Base-by-base conservation (phyloP, 2,888 invertebrate species). In the Antheraea yamamai region DNA sequence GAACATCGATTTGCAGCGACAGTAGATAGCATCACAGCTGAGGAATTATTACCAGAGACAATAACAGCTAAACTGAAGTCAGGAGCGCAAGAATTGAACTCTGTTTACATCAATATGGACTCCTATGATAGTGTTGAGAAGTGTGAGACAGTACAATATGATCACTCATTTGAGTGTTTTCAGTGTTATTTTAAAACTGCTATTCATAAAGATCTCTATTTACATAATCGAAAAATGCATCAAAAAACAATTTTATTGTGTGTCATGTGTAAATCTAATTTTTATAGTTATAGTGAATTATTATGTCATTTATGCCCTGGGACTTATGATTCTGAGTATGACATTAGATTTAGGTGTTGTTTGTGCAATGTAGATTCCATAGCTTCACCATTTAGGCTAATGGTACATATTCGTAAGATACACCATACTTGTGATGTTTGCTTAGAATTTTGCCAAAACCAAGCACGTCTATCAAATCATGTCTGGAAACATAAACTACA, bases 401-500 rank as follows among this genome's bases (percentile, higher is more conserved):
- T 98, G 98, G 98, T 98, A 64, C 98, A 98, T 90, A 91, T 98
- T 78, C 92, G 98, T 52, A 98, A 98, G 89, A 96, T 96, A 79
- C 98, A 98, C 90, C 97, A 97, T 87, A 96, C 97, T 0, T 98
- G 98, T 89, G 98, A 98, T 91, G 97, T 98, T 30, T 98, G 98
- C 86, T 92, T 98, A 80, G 98, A 98, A 89, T 95, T 96, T 79
- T 97, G 98, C 83, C 96, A 96, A 74, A 97, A 96, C 87, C 98
- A 98, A 86, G 96, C 96, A 80, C 96, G 97, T 80, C 93, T 98
- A 1, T 98, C 98, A 0, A 97, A 97, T 82, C 98, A 98, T 86
- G 97, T 98, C 35, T 98, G 98, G 97, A 98, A 98, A 91, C 98
- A 98, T 87, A 98, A 98, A 90, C 90, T 98, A 66, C 96, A 98